phyloP scores from a whole-genome alignment of 2,113 vertebrate genomes.

The Engraulis encrasicolus region DNA sequence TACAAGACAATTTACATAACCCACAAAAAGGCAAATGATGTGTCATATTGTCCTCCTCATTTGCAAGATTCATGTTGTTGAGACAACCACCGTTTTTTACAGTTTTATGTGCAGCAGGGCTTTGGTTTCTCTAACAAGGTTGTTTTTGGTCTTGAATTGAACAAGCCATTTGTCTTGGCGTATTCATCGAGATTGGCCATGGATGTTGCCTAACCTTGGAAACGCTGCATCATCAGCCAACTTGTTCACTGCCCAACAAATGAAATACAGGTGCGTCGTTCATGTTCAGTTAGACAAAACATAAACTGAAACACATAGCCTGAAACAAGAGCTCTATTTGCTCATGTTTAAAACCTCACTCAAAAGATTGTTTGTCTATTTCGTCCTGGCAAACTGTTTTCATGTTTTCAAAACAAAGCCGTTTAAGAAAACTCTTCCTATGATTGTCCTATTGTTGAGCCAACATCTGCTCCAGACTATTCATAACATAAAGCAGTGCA shows the following conservation, averaged over 20 bases:
- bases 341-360: not conserved
- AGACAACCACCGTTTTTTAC: not conserved
- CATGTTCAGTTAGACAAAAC: not conserved
- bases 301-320: not conserved
- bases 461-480: not conserved
- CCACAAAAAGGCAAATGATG: not conserved
- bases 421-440: not conserved
- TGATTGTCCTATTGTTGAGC: not conserved
- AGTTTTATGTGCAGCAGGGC: not conserved
- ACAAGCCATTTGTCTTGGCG: not conserved
- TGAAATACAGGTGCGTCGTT: not conserved
- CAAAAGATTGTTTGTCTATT: not conserved
- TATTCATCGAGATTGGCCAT: not conserved
- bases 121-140: not conserved
- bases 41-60: not conserved
- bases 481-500: not conserved
- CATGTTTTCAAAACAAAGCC: not conserved
- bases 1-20: not conserved
- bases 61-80: not conserved
- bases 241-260: not conserved
- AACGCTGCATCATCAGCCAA: not conserved
- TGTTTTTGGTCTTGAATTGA: not conserved
- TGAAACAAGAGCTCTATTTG: constrained; percentile 27
- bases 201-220: not conserved
- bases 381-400: not conserved